A percentile compares a stretch with the other conserved stretches of the same genome.
Evolutionary conservation across 2,113 vertebrate genomes (phyloP).

Genomic region (Pungitius pungitius): DNA sequence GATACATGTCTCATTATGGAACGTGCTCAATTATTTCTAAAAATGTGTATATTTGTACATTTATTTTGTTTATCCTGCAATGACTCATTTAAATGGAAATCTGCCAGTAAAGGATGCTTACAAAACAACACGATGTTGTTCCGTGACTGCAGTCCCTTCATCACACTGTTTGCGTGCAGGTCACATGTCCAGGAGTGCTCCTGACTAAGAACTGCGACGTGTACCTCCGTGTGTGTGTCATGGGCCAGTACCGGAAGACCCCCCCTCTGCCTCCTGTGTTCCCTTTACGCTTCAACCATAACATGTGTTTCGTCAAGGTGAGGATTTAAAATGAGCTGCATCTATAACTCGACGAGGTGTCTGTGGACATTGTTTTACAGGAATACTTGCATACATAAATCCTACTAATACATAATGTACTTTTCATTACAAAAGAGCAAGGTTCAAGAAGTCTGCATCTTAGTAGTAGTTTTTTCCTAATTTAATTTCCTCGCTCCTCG

Average conservation of each 20-base stretch:
- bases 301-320: conserved; percentile 93
- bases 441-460: background rate
- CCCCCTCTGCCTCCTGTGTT: conserved; percentile 84
- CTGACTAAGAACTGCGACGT: conserved; percentile 84
- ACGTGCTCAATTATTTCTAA: background rate
- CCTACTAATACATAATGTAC: background rate
- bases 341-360: background rate
- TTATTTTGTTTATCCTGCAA: background rate
- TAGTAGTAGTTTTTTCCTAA: background rate
- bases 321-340: conserved; percentile 18
- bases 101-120: background rate
- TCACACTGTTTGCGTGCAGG: conserved; percentile 74
- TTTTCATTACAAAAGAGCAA: background rate
- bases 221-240: conserved; percentile 88
- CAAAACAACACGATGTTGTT: background rate
- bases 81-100: no score
- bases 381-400: background rate
- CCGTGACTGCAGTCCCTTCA: background rate
- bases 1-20: background rate
- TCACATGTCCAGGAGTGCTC: conserved; percentile 89
- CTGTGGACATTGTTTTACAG: background rate
- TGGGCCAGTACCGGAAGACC: conserved; percentile 90
- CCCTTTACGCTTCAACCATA: conserved; percentile 87
- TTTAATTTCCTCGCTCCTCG: background rate
- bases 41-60: background rate